These are phyloP conservation scores for Eumerus sabulonum DNA, from an alignment of 2,888 invertebrate genomes.

Conservation along the genomic window DNA sequence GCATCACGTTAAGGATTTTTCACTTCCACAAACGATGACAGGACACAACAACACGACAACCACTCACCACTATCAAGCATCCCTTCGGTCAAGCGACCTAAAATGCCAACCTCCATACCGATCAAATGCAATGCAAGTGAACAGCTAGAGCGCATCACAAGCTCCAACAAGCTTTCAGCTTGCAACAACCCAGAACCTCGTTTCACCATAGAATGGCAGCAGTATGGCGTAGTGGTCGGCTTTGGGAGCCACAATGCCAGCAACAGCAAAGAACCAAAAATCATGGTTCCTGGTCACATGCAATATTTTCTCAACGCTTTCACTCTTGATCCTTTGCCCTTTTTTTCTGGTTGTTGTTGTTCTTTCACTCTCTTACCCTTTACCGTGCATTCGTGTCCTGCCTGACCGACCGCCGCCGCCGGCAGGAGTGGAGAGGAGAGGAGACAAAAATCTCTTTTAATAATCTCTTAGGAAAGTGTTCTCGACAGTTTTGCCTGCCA, in stretches of 20 bases:
- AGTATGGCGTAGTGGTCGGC: slow-evolving; percentile 10
- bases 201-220: slow-evolving; percentile 16
- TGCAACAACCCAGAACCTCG: slow-evolving; percentile 11
- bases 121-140: slow-evolving; percentile 55
- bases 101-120: slow-evolving; percentile 51
- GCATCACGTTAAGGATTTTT: slow-evolving; percentile 43
- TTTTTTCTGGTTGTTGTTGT: not conserved
- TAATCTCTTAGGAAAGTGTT: slow-evolving; percentile 67
- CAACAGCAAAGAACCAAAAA: slow-evolving; percentile 67
- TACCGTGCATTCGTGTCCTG: too few species aligned
- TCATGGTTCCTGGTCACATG: slow-evolving; percentile 65
- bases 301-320: slow-evolving; percentile 55
- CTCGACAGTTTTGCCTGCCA: slow-evolving; percentile 66
- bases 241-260: slow-evolving; percentile 55
- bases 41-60: slow-evolving; percentile 14
- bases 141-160: slow-evolving; percentile 19
- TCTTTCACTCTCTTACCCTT: too few species aligned
- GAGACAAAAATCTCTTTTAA: slow-evolving; percentile 68
- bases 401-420: slow-evolving; percentile 39
- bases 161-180: too few species aligned
- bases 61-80: slow-evolving; percentile 28
- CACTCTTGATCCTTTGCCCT: not conserved
- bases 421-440: too few species aligned
- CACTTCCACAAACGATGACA: slow-evolving; percentile 48
- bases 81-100: slow-evolving; percentile 52